A percentile compares a stretch with the other conserved stretches of the same genome.
Evolutionary conservation across 2,113 vertebrate genomes (phyloP).

Genomic region (Meleagris gallopavo): DNA sequence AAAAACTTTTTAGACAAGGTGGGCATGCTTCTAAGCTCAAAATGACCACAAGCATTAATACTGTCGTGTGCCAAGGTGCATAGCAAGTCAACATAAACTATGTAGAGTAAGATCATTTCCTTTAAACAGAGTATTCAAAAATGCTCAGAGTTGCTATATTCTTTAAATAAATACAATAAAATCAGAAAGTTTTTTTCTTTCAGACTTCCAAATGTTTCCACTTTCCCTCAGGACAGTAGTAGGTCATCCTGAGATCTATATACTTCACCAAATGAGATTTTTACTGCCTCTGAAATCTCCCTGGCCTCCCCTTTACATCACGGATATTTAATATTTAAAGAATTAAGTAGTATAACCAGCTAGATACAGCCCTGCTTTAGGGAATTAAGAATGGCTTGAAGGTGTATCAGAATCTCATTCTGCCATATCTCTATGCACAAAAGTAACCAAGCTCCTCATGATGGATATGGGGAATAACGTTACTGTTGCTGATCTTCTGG

Average conservation of each 20-base stretch:
- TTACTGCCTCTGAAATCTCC: slow-evolving; percentile 62
- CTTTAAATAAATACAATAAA: slow-evolving; percentile 61
- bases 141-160: slow-evolving; percentile 44
- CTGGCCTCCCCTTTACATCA: slow-evolving; percentile 49
- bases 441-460: slow-evolving; percentile 12
- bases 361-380: background rate
- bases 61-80: slow-evolving; percentile 52
- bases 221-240: slow-evolving; percentile 28
- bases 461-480: background rate
- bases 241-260: slow-evolving; percentile 46
- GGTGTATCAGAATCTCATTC: background rate
- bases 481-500: slow-evolving; percentile 19
- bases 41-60: slow-evolving; percentile 43
- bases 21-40: background rate
- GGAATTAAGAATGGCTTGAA: slow-evolving; percentile 40
- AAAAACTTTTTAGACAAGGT: background rate
- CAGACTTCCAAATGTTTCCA: background rate
- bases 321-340: slow-evolving; percentile 20
- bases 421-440: background rate
- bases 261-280: slow-evolving; percentile 55
- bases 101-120: slow-evolving; percentile 8
- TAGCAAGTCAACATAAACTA: slow-evolving; percentile 61
- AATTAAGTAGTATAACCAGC: background rate
- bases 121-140: slow-evolving; percentile 33
- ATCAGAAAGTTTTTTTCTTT: background rate